Evolutionary conservation across 37 sponge, comb jelly and placozoan species (phyloP), one percentile per base, ranked within the genome.

Genomic region (Amphimedon queenslandica): DNA sequence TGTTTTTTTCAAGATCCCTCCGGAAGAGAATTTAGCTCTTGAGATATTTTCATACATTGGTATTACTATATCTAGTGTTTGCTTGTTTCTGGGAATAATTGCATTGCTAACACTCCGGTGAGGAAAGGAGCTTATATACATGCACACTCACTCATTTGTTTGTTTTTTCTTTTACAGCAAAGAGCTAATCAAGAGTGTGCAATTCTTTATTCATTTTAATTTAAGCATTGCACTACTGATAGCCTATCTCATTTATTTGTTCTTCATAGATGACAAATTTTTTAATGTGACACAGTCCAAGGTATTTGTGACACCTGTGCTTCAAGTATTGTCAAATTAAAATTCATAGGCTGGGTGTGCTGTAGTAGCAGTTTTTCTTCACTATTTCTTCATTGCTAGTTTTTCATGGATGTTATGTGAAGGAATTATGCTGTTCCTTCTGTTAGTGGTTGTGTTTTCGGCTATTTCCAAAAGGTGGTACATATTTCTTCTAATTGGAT

Each of bases 361-460:
- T 47, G 13, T 47, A 47, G 53, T 47, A 47, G 53, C 53, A 8
- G 53, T 8, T 47, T 13, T 47, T 47, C 53, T 47, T 47, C 53
- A 47, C 53, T 47, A 47, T 13, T 47, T 47, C 13, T 47, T 18
- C 13, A 8, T 47, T 8, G 53, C 53, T 18, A 13, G 8, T 47
- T 47, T 47, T 47, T 47, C 53, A 18, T 47, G 53, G 53, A 47
- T 47, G 53, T 47, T 47, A 47, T 47, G 53, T 47, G 53, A 47
- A 47, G 53, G 53, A 47, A 47, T 47, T 47, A 8, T 47, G 8
- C 53, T 47, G 53, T 47, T 47, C 13, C 13, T 47, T 8, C 53
- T 47, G 53, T 47, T 47, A 47, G 53, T 47, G 8, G 13, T 47
- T 47, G 53, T 47, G 13, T 47, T 47, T 13, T 47, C 53, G 13